Evolutionary conservation across 2,888 invertebrate species (phyloP).

Genomic region (Drosophila kambysellisi): DNA sequence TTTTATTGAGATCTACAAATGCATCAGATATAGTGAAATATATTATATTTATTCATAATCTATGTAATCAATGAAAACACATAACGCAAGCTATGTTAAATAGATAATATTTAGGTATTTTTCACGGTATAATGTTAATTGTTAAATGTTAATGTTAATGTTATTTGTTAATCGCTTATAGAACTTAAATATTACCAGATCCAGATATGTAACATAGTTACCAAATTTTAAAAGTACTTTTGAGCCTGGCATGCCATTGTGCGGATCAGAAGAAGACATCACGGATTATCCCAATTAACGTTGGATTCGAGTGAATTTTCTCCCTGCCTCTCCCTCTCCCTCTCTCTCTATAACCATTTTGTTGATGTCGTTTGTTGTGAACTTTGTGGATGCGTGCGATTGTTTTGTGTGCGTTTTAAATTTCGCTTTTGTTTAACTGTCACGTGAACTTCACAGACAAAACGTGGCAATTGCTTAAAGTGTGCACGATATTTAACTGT

Average conservation of each 20-base stretch:
- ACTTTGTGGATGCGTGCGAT: constrained; percentile 21
- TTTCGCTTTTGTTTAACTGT: constrained; percentile 58
- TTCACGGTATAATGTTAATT: no score
- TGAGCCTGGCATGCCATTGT: constrained; percentile 38
- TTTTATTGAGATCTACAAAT: background rate
- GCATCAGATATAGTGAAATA: background rate
- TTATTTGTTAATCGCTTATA: background rate
- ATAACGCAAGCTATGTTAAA: background rate
- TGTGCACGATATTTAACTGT: constrained; percentile 38
- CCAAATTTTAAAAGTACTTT: background rate
- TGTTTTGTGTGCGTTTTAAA: constrained; percentile 48
- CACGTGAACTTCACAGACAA: constrained; percentile 50
- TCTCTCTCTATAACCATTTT: constrained; percentile 13
- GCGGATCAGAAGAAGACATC: constrained; percentile 61
- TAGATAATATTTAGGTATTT: background rate
- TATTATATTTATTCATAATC: background rate
- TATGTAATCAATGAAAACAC: background rate
- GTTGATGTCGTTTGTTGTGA: constrained; percentile 7
- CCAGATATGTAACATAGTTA: no score
- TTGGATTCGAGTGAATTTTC: constrained; percentile 56
- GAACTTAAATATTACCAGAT: background rate
- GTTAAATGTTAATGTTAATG: no score
- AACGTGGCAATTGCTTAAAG: constrained; percentile 48
- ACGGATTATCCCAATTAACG: constrained; percentile 79
- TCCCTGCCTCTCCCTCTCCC: constrained; percentile 21